Conservation (phyloP, 2,888 invertebrate genomes). For the Drosophila sordidula region DNA sequence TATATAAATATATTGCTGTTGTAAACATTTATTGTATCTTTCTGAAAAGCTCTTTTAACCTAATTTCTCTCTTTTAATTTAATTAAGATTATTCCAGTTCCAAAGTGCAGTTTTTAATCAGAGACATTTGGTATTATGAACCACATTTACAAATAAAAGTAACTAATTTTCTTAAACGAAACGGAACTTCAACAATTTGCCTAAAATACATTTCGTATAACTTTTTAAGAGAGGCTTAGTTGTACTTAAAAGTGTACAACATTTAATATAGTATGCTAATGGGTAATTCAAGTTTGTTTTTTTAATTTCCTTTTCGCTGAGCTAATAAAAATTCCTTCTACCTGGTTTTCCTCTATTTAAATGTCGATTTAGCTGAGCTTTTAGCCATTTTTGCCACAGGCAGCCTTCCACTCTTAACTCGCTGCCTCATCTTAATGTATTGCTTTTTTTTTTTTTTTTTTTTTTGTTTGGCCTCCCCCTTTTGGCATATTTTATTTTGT, state of each 20-base stretch:
- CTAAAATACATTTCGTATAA: neutral
- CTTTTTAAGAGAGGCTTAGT: neutral
- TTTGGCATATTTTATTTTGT: constrained; percentile 29
- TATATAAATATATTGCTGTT: neutral
- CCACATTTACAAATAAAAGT: too few relatives aligned
- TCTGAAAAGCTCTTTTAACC: too few relatives aligned
- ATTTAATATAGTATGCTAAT: constrained; percentile 4
- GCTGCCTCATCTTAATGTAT: neutral
- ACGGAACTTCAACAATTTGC: too few relatives aligned
- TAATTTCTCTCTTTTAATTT: too few relatives aligned
- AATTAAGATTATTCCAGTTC: too few relatives aligned
- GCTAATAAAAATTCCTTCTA: constrained; percentile 18
- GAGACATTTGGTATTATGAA: too few relatives aligned
- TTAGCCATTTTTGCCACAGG: constrained; percentile 29
- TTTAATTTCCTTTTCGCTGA: constrained; percentile 17
- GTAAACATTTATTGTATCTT: neutral
- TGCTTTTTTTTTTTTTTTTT: constrained; percentile 8
- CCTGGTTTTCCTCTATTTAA: constrained; percentile 40
- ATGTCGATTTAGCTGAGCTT: constrained; percentile 63
- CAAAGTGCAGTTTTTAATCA: too few relatives aligned
- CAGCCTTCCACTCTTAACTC: constrained; percentile 12
- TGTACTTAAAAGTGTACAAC: neutral
- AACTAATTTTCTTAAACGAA: too few relatives aligned
- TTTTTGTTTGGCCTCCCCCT: neutral
- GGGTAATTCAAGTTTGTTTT: neutral